phyloP scores from a whole-genome alignment of 2,113 vertebrate species.

The Motacilla tschutschensis region DNA sequence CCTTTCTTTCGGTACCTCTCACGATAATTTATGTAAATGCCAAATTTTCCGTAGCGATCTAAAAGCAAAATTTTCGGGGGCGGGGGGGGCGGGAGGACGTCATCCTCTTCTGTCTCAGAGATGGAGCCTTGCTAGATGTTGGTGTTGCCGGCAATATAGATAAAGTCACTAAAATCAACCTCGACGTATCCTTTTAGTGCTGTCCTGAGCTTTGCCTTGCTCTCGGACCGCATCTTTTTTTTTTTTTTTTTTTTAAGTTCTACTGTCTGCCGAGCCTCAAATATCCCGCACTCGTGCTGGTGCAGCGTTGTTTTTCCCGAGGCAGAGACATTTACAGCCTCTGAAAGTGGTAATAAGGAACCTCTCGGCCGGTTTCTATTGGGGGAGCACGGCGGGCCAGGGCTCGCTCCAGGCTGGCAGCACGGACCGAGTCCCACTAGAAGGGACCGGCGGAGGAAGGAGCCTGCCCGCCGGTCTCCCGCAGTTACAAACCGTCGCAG shows the following conservation, averaged over 20 bases:
- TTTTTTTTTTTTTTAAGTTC: background rate
- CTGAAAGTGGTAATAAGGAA: background rate
- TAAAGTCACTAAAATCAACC: background rate
- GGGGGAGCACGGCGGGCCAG: no score
- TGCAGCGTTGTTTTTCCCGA: background rate
- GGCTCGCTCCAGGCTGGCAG: background rate
- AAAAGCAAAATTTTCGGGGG: background rate
- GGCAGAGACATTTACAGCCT: background rate
- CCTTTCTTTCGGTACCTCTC: background rate
- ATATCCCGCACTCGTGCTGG: background rate
- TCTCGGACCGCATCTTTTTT: background rate
- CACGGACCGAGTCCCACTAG: background rate
- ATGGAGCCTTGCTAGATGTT: background rate
- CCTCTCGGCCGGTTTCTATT: background rate
- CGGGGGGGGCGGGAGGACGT: accelerated
- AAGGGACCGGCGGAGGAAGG: background rate
- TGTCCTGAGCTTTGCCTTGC: background rate
- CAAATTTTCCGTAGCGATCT: background rate
- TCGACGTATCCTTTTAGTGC: no score
- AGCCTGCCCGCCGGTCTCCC: background rate
- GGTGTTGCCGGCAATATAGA: background rate
- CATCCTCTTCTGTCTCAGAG: background rate
- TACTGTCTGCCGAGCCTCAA: background rate
- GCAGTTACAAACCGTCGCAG: background rate
- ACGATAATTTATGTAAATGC: background rate